Base-by-base conservation (phyloP, 2,888 invertebrate genomes). In the Conops quadrifasciatus region DNA sequence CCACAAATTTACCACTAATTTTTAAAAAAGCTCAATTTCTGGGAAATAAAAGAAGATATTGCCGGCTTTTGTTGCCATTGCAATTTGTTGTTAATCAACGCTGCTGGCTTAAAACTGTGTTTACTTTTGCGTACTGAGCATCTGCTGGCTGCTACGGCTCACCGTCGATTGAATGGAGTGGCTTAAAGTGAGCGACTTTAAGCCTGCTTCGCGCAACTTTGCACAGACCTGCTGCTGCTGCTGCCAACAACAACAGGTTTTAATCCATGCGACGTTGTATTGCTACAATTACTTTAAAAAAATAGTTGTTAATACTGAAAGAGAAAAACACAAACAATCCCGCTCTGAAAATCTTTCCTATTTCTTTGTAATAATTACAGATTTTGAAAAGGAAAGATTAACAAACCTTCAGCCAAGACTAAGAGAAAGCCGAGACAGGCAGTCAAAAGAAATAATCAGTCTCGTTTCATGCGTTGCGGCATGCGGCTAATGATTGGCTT, bases 221-320 rank as follows among this genome's bases (percentile, higher is more conserved):
- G 26, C 28, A 24, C 21, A 56, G 9, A 11, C 24, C 4, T 36
- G 5, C 11, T 19, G 2, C 60, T 56, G 15, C 30, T 21, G 43
- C 5, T 30, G 66, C 63, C 19, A 53, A 36, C 66, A 66, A 66
- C 66, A 66, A 66, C 66, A 66, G 66, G 66, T 66, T 66, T 21
- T n/a, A n/a, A 30, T 36, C 62, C 9, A 62, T 7, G 19, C n/a
- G 1, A 21, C 36, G 9, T 36, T 36, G 36, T 62, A 21, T 9
- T 62, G 62, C 62, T 60, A 21, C 43, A 36, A 43, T 19, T 56
- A 56, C 30, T 62, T 30, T 9, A 36, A 36, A 36, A 36, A 49
- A n/a, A n/a, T 49, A 19, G n/a, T 19, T 49, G 49, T 11, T 49
- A 4, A 5, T 49, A n/a, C 2, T 49, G 15, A 19, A 19, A n/a